These are phyloP conservation scores for Drosophila tripunctata DNA, from an alignment of 2,888 invertebrate genomes.

Conservation along the genomic window DNA sequence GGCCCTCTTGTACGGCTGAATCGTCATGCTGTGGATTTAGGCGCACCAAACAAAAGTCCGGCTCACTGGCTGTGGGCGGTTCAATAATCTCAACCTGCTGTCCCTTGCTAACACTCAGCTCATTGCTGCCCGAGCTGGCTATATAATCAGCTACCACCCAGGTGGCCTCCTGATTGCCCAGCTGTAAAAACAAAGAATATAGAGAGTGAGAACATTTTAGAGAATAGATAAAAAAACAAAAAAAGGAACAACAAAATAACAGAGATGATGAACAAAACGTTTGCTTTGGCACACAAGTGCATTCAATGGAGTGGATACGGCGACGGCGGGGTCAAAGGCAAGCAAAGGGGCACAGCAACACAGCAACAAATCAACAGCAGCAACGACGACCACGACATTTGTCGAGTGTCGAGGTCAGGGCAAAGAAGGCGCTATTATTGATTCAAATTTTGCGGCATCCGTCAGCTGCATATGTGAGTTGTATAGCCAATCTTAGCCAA, in stretches of 20 bases:
- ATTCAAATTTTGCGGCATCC: slow-evolving; percentile 51
- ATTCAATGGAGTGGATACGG: slow-evolving; percentile 32
- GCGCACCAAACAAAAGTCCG: slow-evolving; percentile 90
- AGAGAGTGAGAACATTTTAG: slow-evolving; percentile 4
- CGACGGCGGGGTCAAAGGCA: slow-evolving; percentile 4
- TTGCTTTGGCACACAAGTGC: slow-evolving; percentile 25
- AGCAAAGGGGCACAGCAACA: background rate
- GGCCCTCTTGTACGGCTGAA: slow-evolving; percentile 88
- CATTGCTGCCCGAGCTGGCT: slow-evolving; percentile 90
- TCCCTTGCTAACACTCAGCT: slow-evolving; percentile 93
- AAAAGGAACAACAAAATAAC: background rate
- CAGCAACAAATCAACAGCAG: slow-evolving; percentile 8
- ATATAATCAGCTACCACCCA: slow-evolving; percentile 95
- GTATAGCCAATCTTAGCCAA: background rate
- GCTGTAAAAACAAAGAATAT: slow-evolving; percentile 85
- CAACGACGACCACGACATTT: slow-evolving; percentile 28
- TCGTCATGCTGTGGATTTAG: slow-evolving; percentile 86
- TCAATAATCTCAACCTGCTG: slow-evolving; percentile 97
- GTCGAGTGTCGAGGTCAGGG: slow-evolving; percentile 57
- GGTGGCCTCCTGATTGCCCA: slow-evolving; percentile 93
- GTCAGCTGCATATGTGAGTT: slow-evolving; percentile 23
- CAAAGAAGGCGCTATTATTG: slow-evolving; percentile 53
- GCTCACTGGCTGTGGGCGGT: slow-evolving; percentile 87
- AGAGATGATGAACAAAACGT: slow-evolving; percentile 23
- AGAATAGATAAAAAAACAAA: slow-evolving; percentile 18